Evolutionary conservation across 1,140 invertebrate genomes (phyloP).

Genomic region (Drosophila arizonae): DNA sequence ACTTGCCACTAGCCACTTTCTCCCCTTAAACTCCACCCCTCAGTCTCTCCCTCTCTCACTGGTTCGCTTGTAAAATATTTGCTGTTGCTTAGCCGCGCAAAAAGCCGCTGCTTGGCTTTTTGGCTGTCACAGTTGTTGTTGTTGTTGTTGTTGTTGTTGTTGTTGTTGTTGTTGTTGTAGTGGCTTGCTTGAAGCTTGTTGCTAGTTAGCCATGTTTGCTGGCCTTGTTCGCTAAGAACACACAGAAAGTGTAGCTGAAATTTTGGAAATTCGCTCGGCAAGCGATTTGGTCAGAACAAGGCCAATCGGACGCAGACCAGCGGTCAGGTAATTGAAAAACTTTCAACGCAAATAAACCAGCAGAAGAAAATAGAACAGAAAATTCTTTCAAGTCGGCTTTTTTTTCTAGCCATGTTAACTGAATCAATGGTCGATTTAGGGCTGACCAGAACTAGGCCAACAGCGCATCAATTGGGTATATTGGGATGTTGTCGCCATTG

Average conservation of each 20-base stretch:
- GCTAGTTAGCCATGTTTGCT: conserved; percentile 10
- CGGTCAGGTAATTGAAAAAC: conserved; percentile 78
- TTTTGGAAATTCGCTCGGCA: conserved; percentile 49
- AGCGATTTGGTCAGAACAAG: conserved; percentile 6
- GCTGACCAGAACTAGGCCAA: conserved; percentile 46
- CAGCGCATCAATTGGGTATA: conserved; percentile 31
- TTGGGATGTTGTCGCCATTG: conserved; percentile 18
- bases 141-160: not conserved
- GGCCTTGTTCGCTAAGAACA: conserved; percentile 16
- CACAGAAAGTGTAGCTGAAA: conserved; percentile 43
- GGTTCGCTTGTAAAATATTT: conserved; percentile 48
- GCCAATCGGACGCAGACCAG: conserved; percentile 33
- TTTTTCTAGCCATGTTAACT: conserved; percentile 23
- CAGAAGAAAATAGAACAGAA: conserved; percentile 6
- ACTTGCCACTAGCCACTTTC: conserved; percentile 39
- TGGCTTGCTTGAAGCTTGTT: not conserved
- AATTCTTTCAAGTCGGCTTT: not conserved
- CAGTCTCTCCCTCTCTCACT: too few species aligned
- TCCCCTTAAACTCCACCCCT: too few species aligned
- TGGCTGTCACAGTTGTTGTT: conserved; percentile 1
- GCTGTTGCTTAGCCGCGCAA: conserved; percentile 23
- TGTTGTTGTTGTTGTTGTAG: not conserved
- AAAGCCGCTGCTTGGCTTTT: conserved; percentile 16
- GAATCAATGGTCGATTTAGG: conserved; percentile 70
- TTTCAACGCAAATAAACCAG: conserved; percentile 48